phyloP scores from a whole-genome alignment of 2,797 vertebrate genomes.

The Sebastes hubbsi region DNA sequence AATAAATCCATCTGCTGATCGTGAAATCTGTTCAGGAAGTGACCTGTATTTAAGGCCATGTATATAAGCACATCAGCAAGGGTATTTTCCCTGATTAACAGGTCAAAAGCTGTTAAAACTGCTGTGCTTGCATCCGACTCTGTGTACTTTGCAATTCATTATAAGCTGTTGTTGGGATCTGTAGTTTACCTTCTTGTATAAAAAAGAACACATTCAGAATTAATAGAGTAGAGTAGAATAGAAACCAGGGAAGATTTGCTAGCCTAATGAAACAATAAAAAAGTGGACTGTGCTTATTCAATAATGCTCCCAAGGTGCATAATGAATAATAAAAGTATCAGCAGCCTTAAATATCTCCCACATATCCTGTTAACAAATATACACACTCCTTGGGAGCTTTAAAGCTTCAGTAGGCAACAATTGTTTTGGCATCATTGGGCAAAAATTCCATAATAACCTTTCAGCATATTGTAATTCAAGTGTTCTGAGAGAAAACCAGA shows the following conservation, averaged over 20 bases:
- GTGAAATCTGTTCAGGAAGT: no score
- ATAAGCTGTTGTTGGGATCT: background rate
- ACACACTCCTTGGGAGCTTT: constrained; percentile 38
- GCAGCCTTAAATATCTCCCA: constrained; percentile 22
- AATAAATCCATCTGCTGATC: no score
- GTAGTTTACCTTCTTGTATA: constrained; percentile 1
- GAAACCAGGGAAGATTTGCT: background rate
- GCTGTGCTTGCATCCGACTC: no score
- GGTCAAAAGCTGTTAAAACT: background rate
- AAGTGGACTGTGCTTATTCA: background rate
- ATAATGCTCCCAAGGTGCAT: constrained; percentile 7
- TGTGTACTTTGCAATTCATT: background rate
- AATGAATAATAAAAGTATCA: constrained; percentile 37
- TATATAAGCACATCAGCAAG: fast-evolving
- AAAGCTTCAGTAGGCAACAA: no score
- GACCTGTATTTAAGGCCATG: no score
- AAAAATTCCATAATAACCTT: no score
- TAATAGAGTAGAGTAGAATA: background rate
- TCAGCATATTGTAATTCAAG: no score
- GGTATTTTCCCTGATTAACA: no score
- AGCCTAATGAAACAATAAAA: constrained; percentile 22
- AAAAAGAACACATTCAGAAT: no score
- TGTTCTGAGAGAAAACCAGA: no score
- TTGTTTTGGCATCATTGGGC: no score
- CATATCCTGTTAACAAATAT: constrained; percentile 49